These are phyloP conservation scores for Lamellibrachia luymesi DNA, from an alignment of 1,140 invertebrate genomes.

Conservation along the genomic window DNA sequence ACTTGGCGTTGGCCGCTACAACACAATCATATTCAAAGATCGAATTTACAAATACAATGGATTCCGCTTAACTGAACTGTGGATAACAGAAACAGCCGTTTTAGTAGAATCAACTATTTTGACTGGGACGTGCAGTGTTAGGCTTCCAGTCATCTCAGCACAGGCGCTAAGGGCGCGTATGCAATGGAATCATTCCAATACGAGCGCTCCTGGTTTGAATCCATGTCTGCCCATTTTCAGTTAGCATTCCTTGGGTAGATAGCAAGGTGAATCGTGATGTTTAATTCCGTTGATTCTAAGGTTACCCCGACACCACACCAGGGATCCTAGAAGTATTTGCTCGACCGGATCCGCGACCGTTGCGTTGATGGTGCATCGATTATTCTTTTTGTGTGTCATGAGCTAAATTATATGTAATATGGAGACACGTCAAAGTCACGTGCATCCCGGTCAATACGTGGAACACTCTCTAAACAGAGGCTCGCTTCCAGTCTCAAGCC, in stretches of 20 bases:
- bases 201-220: not conserved
- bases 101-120: too few relatives aligned
- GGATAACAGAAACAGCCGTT: too few relatives aligned
- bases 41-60: too few relatives aligned
- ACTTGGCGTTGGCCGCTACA: not conserved
- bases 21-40: not conserved
- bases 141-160: not conserved
- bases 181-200: not conserved
- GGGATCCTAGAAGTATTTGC: not conserved
- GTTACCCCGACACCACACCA: not conserved
- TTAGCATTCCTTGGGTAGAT: not conserved
- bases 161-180: not conserved
- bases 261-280: not conserved
- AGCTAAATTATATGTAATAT: too few relatives aligned
- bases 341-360: not conserved
- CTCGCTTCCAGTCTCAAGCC: too few relatives aligned
- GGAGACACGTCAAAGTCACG: too few relatives aligned
- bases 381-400: too few relatives aligned
- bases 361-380: not conserved
- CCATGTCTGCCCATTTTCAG: not conserved
- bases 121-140: too few relatives aligned
- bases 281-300: not conserved
- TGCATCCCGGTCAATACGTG: too few relatives aligned
- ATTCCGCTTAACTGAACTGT: too few relatives aligned
- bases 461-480: too few relatives aligned